Base-by-base conservation (phyloP, 1,140 invertebrate genomes). In the Drosophila novamexicana region DNA sequence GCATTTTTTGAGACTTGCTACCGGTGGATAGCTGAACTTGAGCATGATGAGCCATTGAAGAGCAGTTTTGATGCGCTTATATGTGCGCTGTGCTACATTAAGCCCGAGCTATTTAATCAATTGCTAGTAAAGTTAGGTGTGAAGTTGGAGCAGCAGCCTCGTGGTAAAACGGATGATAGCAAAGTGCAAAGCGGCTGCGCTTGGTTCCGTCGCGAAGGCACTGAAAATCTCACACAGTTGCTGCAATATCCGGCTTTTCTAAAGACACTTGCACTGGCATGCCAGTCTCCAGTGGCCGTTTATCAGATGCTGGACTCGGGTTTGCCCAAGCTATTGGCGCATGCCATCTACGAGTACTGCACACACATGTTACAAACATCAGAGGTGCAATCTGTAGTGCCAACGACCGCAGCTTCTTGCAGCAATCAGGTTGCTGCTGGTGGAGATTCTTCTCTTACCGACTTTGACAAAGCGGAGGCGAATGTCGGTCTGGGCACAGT, bases 81-180 rank as follows among this genome's bases (percentile, higher is more conserved):
- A 10, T 98, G 97, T 86, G 95, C 97, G 1, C 94, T 97, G 72
- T 98, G 97, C 90, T 96, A 96, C 90, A 96, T 97, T 34, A 94
- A 95, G 70, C 96, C 97, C 0, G 94, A 95, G 49, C 93, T 97
- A 18, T 98, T 97, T 76, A 95, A 94, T 22, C 93, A 95, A 67
- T 91, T 98, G 7, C 91, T 98, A 18, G 94, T 95, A 80, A 95
- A 95, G 85, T 95, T 97, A 88, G 95, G 95, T 61, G 95, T 97
- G 16, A 93, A 95, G 1, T 14, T 89, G 34, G 85, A 89, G 29
- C 93, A 79, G 7, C 81, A 79, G 29, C 49, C 84, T 4, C 72
- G 73, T 1, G 93, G 94, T 7, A 94, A 95, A 86, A 96, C 95
- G 0, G 96, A 96, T 83, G 96, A 96, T 91, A 94, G 93, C 16